Conservation (phyloP, 2,888 invertebrate genomes). For the Polydrusus tereticollis region DNA sequence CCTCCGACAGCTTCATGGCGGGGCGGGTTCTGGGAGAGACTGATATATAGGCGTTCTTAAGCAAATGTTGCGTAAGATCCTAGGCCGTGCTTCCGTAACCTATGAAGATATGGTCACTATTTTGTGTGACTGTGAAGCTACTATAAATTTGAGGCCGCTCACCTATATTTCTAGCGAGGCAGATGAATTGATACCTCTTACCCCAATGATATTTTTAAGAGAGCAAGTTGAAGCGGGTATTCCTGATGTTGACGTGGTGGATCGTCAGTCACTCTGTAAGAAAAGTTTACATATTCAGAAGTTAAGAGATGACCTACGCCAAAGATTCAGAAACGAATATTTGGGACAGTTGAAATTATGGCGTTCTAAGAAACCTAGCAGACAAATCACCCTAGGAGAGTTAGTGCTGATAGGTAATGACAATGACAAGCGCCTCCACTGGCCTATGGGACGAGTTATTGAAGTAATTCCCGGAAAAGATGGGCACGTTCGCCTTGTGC, state of each 20-base stretch:
- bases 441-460: constrained; percentile 46
- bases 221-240: constrained; percentile 47
- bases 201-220: constrained; percentile 56
- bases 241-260: constrained; percentile 51
- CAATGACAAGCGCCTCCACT: constrained; percentile 43
- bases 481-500: constrained; percentile 40
- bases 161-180: constrained; percentile 47
- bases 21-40: constrained; percentile 66
- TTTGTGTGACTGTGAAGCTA: constrained; percentile 58
- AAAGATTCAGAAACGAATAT: constrained; percentile 51
- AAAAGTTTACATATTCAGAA: constrained; percentile 48
- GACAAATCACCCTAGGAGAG: constrained; percentile 33
- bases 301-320: constrained; percentile 51
- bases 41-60: constrained; percentile 64
- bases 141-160: constrained; percentile 58
- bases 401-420: constrained; percentile 50
- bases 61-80: constrained; percentile 57
- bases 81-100: constrained; percentile 58
- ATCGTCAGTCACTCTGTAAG: constrained; percentile 41
- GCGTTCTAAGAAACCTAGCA: constrained; percentile 13
- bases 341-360: constrained; percentile 46
- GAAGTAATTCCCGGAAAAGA: constrained; percentile 49
- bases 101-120: constrained; percentile 55
- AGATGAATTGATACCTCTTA: constrained; percentile 45
- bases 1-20: constrained; percentile 64